Evolutionary conservation across 2,797 vertebrate species (phyloP).

Genomic region (Halcyon chelicuti): DNA sequence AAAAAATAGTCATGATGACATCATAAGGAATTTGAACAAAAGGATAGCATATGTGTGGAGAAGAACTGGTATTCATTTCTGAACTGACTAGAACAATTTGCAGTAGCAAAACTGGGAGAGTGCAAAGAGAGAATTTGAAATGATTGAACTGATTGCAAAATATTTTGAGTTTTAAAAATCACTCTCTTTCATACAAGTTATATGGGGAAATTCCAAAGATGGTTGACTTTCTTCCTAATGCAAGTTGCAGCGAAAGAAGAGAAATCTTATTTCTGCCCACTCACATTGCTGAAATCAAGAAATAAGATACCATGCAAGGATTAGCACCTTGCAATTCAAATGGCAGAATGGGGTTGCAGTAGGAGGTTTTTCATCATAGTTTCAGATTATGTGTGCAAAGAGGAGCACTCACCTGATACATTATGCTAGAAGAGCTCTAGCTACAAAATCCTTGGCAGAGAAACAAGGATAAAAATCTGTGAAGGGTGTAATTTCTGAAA

Average conservation of each 20-base stretch:
- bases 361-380: background rate
- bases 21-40: background rate
- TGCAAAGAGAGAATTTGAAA: background rate
- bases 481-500: conserved; percentile 30
- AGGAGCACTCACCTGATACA: background rate
- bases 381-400: background rate
- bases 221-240: background rate
- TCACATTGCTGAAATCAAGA: background rate
- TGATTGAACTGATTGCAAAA: background rate
- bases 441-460: conserved; percentile 4
- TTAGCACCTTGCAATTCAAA: background rate
- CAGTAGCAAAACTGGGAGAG: background rate
- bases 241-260: background rate
- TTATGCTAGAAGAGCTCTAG: background rate
- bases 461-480: conserved; percentile 8
- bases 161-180: background rate
- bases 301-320: background rate
- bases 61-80: conserved; percentile 3
- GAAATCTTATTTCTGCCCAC: background rate
- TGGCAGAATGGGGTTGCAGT: background rate
- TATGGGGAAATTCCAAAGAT: background rate
- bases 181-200: background rate
- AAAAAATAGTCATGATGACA: background rate
- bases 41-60: background rate
- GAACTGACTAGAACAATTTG: background rate